Percentiles rank a stretch among this genome's conserved stretches.
Evolutionary conservation across 2,113 vertebrate species (phyloP).

Genomic region (Nibea albiflora): DNA sequence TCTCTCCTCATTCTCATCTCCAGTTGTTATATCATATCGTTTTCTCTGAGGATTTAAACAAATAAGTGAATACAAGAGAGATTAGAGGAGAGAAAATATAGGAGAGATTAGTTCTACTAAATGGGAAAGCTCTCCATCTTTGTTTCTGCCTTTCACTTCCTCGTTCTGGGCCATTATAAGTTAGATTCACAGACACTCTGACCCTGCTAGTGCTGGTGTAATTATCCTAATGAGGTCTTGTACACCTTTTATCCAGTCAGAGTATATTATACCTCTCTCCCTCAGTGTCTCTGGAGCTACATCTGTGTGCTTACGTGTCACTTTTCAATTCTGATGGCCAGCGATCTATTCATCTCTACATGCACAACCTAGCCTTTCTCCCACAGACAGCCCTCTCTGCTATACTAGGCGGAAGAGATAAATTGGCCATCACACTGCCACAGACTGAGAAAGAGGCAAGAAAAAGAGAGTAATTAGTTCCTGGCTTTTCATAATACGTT

Average conservation of each 20-base stretch:
- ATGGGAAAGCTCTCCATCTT: conserved; percentile 13
- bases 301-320: conserved; percentile 16
- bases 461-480: conserved; percentile 56
- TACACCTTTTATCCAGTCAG: conserved; percentile 36
- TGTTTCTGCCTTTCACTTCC: conserved; percentile 24
- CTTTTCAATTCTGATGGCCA: conserved; percentile 31
- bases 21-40: not conserved
- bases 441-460: conserved; percentile 21
- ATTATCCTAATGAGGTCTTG: conserved; percentile 54
- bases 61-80: not conserved
- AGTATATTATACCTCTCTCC: not conserved
- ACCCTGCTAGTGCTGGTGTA: conserved; percentile 18
- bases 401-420: conserved; percentile 31
- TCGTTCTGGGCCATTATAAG: conserved; percentile 25
- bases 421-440: conserved; percentile 31
- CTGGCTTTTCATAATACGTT: conserved; percentile 55
- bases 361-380: not conserved
- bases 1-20: not conserved
- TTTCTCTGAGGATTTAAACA: not conserved
- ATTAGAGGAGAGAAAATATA: not conserved
- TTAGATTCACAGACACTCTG: conserved; percentile 24
- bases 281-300: conserved; percentile 2
- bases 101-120: conserved; percentile 4
- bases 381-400: not conserved
- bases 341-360: conserved; percentile 12